Evolutionary conservation across 2,797 vertebrate species (phyloP).

Genomic region (Melanotaenia boesemani): DNA sequence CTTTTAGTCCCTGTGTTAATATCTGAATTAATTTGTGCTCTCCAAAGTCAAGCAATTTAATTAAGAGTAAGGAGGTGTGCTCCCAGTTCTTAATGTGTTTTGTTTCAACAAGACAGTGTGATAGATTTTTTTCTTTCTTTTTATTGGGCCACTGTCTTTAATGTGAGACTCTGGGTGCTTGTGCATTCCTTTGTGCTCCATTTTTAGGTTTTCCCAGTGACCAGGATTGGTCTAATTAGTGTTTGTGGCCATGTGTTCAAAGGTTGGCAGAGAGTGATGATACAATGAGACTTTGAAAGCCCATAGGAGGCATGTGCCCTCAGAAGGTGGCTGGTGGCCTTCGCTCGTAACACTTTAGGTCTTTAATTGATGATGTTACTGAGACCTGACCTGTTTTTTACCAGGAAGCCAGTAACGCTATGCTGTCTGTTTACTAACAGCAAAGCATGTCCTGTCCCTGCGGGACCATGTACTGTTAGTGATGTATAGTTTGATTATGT

Average conservation of each 20-base stretch:
- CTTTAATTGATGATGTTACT: conserved; percentile 70
- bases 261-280: conserved; percentile 79
- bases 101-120: not conserved
- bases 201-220: conserved; percentile 64
- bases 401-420: conserved; percentile 23
- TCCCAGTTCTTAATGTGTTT: not conserved
- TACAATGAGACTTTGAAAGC: conserved; percentile 42
- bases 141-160: conserved; percentile 44
- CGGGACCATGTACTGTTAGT: conserved; percentile 1
- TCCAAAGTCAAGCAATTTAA: conserved; percentile 43
- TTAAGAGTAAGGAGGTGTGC: conserved; percentile 12
- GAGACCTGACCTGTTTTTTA: conserved; percentile 74
- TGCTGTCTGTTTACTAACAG: conserved; percentile 37
- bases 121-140: not conserved
- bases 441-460: conserved; percentile 22
- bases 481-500: conserved; percentile 61
- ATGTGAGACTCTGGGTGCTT: conserved; percentile 1
- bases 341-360: conserved; percentile 27
- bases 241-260: conserved; percentile 55
- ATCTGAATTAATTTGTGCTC: conserved; percentile 22
- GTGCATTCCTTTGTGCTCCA: conserved; percentile 39
- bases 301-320: conserved; percentile 44
- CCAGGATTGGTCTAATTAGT: conserved; percentile 72
- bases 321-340: conserved; percentile 45
- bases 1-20: conserved; percentile 5